Evolutionary conservation across 2,113 vertebrate species (phyloP), one percentile per base, ranked within the genome.

Genomic region (Elephas maximus): DNA sequence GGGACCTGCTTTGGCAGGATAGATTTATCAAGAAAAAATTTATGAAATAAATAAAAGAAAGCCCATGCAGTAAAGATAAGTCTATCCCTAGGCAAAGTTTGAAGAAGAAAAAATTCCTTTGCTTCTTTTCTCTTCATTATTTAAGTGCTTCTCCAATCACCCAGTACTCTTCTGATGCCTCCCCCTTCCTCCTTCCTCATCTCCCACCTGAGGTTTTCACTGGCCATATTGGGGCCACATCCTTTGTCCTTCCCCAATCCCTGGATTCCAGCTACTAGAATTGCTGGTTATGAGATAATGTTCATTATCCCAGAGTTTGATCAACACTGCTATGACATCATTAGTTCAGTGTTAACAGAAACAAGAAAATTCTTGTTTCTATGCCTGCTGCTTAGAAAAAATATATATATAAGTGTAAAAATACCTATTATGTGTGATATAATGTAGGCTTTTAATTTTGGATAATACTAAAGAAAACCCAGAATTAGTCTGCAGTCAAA

Each of bases 401-500:
- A 60, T 37, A 37, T 37, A 37, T 37, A 30, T 24, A 67, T 53
- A 57, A 60, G 45, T 62, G 57, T 30, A 71, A 94, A 74, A 78
- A 76, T 60, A 12, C 41, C 17, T 37, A 21, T 82, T 41, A 11
- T 15, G 71, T 57, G 4, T 0, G 79, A 30, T 57, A 4, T 84
- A 60, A 79, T 20, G 3, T 14, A 48, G 8, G 10, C 0, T 11
- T 80, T 88, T 12, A 4, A 63, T 69, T 78, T 4, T 28, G 14
- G 2, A 63, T 33, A 37, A 37, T 41, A 44, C 48, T 45, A 37
- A 8, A 53, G 45, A 88, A 76, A 18, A 51, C 23, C 15, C 21
- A 62, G 78, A 83, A 79, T 24, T 79, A 33, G 30, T 51, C 60
- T 97, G 73, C 33, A 88, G 69, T 74, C 88, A 87, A 92, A 88